phyloP scores from a whole-genome alignment of 92 coral and sea anemone genomes.

The Micromussa lordhowensis region DNA sequence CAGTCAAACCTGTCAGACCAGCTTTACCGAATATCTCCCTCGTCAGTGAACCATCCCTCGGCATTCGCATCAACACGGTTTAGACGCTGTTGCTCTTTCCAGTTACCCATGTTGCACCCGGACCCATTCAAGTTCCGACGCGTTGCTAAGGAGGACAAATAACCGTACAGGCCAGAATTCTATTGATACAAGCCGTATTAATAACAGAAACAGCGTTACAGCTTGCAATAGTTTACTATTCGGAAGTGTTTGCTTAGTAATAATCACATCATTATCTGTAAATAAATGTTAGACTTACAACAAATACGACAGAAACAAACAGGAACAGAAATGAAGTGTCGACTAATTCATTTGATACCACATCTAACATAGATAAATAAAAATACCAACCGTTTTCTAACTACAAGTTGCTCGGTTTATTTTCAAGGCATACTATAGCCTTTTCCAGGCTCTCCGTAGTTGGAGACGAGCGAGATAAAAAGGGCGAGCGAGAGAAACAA shows the following conservation, averaged over 20 bases:
- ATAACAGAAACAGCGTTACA: background rate
- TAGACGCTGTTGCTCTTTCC: background rate
- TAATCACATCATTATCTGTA: no score
- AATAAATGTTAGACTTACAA: no score
- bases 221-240: background rate
- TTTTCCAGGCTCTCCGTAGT: no score
- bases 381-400: no score
- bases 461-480: no score
- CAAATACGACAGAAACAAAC: no score
- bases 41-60: background rate
- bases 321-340: no score
- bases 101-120: background rate
- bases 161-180: background rate
- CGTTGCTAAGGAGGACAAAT: background rate
- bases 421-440: no score
- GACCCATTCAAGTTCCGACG: background rate
- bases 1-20: background rate
- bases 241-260: background rate
- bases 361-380: no score
- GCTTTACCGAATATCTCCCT: background rate
- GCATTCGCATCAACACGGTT: background rate
- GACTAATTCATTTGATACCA: no score
- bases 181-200: conserved; percentile 1
- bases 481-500: no score
- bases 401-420: no score